Conservation (phyloP, 1,140 invertebrate species). For the Tribolium madens region DNA sequence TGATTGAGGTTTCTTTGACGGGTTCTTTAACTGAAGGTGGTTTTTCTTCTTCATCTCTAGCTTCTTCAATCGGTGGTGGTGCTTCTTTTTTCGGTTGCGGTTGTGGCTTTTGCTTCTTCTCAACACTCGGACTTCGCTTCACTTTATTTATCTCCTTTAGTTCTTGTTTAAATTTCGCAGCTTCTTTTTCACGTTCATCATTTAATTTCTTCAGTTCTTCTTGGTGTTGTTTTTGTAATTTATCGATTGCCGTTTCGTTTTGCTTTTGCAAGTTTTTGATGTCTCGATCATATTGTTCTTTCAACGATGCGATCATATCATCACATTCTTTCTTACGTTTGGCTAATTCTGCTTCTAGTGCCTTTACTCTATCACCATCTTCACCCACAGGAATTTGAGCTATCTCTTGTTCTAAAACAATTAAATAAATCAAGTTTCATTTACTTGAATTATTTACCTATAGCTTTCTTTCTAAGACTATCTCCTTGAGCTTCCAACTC, state of each 20-base stretch:
- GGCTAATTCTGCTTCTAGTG: conserved; percentile 1
- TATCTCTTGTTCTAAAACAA: not conserved
- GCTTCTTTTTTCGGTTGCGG: not conserved
- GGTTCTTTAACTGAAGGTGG: not conserved
- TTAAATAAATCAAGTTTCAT: not conserved
- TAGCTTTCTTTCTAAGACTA: not conserved
- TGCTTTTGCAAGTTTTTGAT: conserved; percentile 44
- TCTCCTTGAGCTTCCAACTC: conserved; percentile 44
- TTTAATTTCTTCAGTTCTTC: not conserved
- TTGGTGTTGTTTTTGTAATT: conserved; percentile 7
- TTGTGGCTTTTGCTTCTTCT: not conserved
- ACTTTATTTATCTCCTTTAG: not conserved
- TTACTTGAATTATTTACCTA: not conserved
- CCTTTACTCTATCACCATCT: not conserved
- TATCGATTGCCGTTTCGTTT: conserved; percentile 12
- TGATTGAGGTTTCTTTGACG: not conserved
- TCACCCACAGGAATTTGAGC: not conserved
- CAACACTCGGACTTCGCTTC: not conserved
- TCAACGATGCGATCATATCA: conserved; percentile 40
- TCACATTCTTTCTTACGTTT: conserved; percentile 53
- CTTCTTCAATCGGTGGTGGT: not conserved
- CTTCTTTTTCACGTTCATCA: conserved; percentile 31
- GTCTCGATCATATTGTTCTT: conserved; percentile 43
- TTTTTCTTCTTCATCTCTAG: not conserved
- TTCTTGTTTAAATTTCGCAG: not conserved